Conservation (phyloP, 2,888 invertebrate genomes). For the Chesias legatella region DNA sequence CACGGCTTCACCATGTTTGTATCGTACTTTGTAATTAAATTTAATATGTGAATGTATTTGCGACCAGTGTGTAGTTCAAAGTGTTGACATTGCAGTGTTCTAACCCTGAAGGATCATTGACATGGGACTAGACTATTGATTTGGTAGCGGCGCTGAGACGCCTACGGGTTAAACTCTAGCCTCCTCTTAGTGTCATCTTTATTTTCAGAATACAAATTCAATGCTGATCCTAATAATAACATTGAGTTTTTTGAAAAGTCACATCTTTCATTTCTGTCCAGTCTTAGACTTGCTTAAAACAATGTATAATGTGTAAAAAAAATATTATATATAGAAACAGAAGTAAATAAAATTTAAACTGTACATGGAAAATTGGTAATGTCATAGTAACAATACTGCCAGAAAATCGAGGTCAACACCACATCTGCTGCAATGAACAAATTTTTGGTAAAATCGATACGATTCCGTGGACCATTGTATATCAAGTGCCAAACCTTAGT, state of each 20-base stretch:
- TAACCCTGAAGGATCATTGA: slow-evolving; percentile 38
- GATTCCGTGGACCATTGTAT: slow-evolving; percentile 30
- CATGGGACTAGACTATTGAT: slow-evolving; percentile 42
- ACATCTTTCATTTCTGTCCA: no score
- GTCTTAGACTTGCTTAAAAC: no score
- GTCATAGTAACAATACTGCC: slow-evolving; percentile 20
- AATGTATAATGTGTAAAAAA: no score
- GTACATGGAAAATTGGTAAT: slow-evolving; percentile 19
- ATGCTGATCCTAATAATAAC: background rate
- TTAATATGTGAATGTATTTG: slow-evolving; percentile 10
- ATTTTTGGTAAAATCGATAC: slow-evolving; percentile 25
- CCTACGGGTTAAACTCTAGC: slow-evolving; percentile 18
- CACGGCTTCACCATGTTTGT: slow-evolving; percentile 6
- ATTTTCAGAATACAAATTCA: background rate
- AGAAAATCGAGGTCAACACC: slow-evolving; percentile 14
- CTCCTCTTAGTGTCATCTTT: slow-evolving; percentile 6
- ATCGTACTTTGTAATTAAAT: slow-evolving; percentile 15
- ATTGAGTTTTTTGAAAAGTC: no score
- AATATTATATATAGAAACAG: no score
- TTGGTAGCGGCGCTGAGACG: slow-evolving; percentile 31
- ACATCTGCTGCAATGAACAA: slow-evolving; percentile 25
- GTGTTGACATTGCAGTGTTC: slow-evolving; percentile 35
- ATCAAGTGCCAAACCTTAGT: slow-evolving; percentile 29
- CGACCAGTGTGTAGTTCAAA: slow-evolving; percentile 14
- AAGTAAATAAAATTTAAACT: slow-evolving; percentile 8